These are phyloP conservation scores for Alsophila aescularia DNA, from an alignment of 2,888 invertebrate species.

Conservation along the genomic window DNA sequence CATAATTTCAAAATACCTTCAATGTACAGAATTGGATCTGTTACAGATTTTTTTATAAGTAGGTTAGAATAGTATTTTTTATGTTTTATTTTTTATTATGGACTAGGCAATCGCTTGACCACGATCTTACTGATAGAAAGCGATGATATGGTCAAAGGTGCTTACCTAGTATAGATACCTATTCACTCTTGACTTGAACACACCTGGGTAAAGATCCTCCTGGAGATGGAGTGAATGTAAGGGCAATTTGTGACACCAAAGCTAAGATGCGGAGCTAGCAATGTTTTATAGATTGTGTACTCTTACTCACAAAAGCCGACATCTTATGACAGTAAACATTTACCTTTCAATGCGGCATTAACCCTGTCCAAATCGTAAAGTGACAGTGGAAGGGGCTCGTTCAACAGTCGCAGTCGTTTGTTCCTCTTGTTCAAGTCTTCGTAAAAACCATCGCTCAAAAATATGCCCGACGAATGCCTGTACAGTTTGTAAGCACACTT, in stretches of 20 bases:
- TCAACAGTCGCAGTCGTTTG: conserved; percentile 72
- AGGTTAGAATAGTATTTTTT: no score
- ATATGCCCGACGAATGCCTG: conserved; percentile 80
- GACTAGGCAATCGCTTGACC: no score
- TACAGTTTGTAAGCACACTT: conserved; percentile 79
- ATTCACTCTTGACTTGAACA: no score
- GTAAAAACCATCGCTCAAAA: conserved; percentile 76
- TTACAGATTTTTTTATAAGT: no score
- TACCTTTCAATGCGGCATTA: conserved; percentile 82
- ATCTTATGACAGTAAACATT: conserved; percentile 72
- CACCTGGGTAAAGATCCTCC: no score
- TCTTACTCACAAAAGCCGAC: conserved; percentile 57
- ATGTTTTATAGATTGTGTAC: conserved; percentile 60
- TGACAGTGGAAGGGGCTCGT: conserved; percentile 79
- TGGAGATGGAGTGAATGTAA: conserved; percentile 14
- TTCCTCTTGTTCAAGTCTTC: conserved; percentile 62
- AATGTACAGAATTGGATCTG: no score
- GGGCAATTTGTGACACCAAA: background rate
- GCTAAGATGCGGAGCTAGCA: conserved; percentile 36
- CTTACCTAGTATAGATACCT: no score
- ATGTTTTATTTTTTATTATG: no score
- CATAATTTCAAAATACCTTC: no score
- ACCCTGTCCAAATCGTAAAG: conserved; percentile 82
- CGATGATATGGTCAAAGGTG: no score
- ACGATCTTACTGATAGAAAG: no score